These are phyloP conservation scores for Oscheius sp. DNA, from an alignment of 2,888 invertebrate species.

Conservation along the genomic window DNA sequence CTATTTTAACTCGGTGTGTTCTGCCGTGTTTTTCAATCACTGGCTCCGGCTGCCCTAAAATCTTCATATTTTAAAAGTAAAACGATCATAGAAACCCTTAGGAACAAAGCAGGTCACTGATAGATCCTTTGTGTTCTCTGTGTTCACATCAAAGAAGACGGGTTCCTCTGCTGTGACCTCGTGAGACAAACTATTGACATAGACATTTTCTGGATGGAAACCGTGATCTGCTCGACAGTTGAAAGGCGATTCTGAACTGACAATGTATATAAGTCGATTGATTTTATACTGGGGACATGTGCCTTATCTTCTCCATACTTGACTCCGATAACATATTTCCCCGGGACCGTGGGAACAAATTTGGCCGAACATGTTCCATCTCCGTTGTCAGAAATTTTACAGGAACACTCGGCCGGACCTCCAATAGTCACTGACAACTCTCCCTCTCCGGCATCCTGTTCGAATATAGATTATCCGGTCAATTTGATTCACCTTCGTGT, in stretches of 20 bases:
- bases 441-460: conserved; percentile 90
- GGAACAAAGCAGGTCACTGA: conserved; percentile 44
- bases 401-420: conserved; percentile 90
- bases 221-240: conserved; percentile 49
- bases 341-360: conserved; percentile 93
- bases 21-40: conserved; percentile 35
- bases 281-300: conserved; percentile 49
- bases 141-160: conserved; percentile 49
- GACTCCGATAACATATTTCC: conserved; percentile 79
- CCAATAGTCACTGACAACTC: conserved; percentile 94
- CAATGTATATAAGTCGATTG: background rate
- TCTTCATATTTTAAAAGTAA: background rate
- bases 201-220: conserved; percentile 42
- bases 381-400: conserved; percentile 80
- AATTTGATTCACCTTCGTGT: conserved; percentile 41
- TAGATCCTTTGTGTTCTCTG: conserved; percentile 47
- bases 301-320: conserved; percentile 56
- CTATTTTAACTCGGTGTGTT: conserved; percentile 43
- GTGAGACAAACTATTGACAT: conserved; percentile 48
- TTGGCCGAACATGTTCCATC: conserved; percentile 95
- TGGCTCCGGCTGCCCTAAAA: conserved; percentile 11
- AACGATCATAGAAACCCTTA: conserved; percentile 14
- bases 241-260: conserved; percentile 55
- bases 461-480: background rate
- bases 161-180: conserved; percentile 42